Conservation (phyloP, 2,113 vertebrate genomes). For the Pterocles burchelli region DNA sequence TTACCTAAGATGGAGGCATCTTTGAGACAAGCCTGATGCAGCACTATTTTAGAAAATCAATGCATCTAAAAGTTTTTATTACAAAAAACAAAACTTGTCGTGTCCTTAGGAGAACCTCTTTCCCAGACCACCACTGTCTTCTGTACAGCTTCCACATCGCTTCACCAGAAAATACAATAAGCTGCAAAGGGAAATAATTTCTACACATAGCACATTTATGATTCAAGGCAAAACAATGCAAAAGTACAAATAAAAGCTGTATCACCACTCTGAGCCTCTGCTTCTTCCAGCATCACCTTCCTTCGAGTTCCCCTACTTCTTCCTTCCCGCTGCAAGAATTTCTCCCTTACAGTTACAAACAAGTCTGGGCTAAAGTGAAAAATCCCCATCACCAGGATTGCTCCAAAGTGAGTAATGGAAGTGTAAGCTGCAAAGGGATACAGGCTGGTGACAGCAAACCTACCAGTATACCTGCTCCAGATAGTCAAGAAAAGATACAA, state of each 20-base stretch:
- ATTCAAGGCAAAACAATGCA: background rate
- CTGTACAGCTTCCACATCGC: background rate
- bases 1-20: background rate
- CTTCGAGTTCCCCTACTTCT: background rate
- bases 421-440: background rate
- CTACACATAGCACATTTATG: fast-evolving
- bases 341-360: background rate
- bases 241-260: background rate
- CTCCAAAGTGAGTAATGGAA: background rate
- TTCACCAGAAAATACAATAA: background rate
- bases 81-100: background rate
- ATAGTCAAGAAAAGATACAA: background rate
- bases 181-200: background rate
- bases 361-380: background rate
- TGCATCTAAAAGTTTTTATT: background rate
- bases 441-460: background rate
- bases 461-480: background rate
- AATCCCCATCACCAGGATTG: background rate
- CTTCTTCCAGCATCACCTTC: background rate
- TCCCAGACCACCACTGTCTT: background rate
- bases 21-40: background rate
- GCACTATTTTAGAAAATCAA: background rate
- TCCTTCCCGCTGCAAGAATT: background rate
- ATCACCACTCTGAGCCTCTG: fast-evolving
- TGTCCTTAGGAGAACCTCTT: background rate